A percentile compares a stretch with the other conserved stretches of the same genome.
Evolutionary conservation across 2,113 vertebrate genomes (phyloP).

Genomic region (Myxocyprinus asiaticus): DNA sequence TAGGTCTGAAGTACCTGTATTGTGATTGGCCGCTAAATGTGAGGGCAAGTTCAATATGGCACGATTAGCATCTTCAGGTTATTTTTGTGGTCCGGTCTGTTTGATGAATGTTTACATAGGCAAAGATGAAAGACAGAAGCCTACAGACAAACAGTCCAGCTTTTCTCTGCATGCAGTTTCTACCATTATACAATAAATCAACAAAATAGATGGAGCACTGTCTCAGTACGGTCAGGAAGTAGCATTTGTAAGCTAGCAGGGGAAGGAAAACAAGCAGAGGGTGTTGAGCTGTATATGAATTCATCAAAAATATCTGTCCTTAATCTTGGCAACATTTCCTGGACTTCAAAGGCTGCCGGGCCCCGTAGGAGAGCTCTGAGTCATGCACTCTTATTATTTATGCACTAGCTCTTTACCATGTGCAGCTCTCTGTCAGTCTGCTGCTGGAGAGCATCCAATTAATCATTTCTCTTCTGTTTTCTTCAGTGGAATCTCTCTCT

Average conservation of each 20-base stretch:
- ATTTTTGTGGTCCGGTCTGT: neutral
- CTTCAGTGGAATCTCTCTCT: constrained; percentile 31
- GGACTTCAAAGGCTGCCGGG: constrained; percentile 51
- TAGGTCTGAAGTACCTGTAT: constrained; percentile 18
- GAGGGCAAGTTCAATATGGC: constrained; percentile 16
- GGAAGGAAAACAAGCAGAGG: constrained; percentile 18
- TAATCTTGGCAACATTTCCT: constrained; percentile 51
- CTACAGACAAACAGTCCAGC: constrained; percentile 11
- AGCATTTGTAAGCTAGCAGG: constrained; percentile 17
- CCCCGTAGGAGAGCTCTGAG: constrained; percentile 44
- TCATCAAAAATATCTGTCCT: constrained; percentile 40
- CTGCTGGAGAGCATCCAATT: constrained; percentile 47
- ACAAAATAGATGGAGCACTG: neutral
- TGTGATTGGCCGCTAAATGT: constrained; percentile 38
- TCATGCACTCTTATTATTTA: constrained; percentile 48
- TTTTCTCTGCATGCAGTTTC: neutral
- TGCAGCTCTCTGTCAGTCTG: constrained; percentile 29
- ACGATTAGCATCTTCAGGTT: constrained; percentile 38
- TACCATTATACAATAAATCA: constrained; percentile 31
- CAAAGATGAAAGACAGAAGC: constrained; percentile 31
- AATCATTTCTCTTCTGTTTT: constrained; percentile 40
- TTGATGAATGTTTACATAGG: constrained; percentile 19
- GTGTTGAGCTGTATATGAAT: constrained; percentile 51
- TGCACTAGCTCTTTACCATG: constrained; percentile 28
- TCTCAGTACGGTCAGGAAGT: neutral